A percentile compares a stretch with the other conserved stretches of the same genome.
Conservation (phyloP, 1,140 invertebrate genomes). For the Drosophila jambulina region DNA sequence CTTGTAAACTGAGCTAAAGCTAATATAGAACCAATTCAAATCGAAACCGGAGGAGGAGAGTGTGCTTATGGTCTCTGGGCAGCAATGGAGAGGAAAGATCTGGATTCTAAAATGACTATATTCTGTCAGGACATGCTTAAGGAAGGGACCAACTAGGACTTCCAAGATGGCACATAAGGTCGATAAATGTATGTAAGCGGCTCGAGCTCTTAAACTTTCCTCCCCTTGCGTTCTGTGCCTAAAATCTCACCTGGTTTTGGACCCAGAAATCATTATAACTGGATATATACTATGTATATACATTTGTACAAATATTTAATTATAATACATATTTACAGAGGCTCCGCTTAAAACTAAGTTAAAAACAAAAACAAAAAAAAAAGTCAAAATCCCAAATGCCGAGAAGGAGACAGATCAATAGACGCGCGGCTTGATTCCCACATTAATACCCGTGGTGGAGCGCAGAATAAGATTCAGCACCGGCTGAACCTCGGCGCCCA, state of each 20-base stretch:
- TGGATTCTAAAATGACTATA: background rate
- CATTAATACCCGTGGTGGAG: conserved; percentile 70
- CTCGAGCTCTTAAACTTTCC: no score
- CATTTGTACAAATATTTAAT: conserved; percentile 22
- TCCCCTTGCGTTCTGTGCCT: background rate
- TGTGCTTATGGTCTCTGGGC: background rate
- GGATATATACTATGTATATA: background rate
- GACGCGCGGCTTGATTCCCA: conserved; percentile 65
- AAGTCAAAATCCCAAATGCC: background rate
- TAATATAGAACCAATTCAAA: conserved; percentile 60
- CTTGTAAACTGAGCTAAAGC: conserved; percentile 40
- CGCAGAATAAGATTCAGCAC: conserved; percentile 71
- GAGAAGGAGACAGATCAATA: conserved; percentile 32
- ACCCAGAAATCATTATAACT: background rate
- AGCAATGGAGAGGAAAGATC: background rate
- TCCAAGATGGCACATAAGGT: no score
- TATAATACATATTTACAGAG: conserved; percentile 35
- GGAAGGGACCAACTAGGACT: no score
- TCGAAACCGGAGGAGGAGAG: background rate
- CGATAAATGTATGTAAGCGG: no score
- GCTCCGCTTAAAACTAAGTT: conserved; percentile 15
- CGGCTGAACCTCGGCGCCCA: conserved; percentile 59
- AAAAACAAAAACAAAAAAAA: conserved; percentile 3
- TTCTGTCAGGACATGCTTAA: background rate
- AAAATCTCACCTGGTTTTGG: background rate